Conservation (phyloP, 2,888 invertebrate genomes). For the Drosophila mayaguana region DNA sequence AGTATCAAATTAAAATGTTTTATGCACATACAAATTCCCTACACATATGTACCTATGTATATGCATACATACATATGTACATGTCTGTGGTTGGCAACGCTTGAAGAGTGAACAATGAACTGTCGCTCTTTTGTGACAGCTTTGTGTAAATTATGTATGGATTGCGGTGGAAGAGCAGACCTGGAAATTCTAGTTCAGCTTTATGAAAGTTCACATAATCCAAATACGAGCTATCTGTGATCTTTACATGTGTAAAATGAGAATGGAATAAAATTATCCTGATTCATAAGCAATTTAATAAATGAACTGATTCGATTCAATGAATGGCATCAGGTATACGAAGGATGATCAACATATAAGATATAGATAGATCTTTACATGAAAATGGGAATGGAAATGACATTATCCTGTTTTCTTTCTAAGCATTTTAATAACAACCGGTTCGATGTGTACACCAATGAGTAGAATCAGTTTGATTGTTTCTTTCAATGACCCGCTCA, state of each 20-base stretch:
- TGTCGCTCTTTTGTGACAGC: conserved; percentile 43
- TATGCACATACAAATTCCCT: conserved; percentile 22
- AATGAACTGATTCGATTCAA: not conserved
- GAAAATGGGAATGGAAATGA: not conserved
- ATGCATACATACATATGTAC: conserved; percentile 5
- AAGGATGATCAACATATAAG: too few species aligned
- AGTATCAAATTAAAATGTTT: conserved; percentile 52
- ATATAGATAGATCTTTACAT: not conserved
- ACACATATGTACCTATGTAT: not conserved
- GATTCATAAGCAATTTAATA: not conserved
- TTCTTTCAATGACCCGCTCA: conserved; percentile 4
- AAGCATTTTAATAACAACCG: not conserved
- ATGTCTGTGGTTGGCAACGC: conserved; percentile 47
- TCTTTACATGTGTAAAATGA: not conserved
- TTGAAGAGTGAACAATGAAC: conserved; percentile 54
- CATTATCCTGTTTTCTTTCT: not conserved
- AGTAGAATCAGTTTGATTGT: conserved; percentile 1
- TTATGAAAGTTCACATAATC: not conserved
- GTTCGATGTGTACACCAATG: not conserved
- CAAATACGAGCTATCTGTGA: not conserved
- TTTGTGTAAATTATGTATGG: conserved; percentile 22
- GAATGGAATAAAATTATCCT: not conserved
- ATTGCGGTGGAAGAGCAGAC: not conserved
- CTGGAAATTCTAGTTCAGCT: conserved; percentile 1
- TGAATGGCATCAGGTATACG: not conserved